phyloP scores from a whole-genome alignment of 2,113 vertebrate species.

The Meles meles region DNA sequence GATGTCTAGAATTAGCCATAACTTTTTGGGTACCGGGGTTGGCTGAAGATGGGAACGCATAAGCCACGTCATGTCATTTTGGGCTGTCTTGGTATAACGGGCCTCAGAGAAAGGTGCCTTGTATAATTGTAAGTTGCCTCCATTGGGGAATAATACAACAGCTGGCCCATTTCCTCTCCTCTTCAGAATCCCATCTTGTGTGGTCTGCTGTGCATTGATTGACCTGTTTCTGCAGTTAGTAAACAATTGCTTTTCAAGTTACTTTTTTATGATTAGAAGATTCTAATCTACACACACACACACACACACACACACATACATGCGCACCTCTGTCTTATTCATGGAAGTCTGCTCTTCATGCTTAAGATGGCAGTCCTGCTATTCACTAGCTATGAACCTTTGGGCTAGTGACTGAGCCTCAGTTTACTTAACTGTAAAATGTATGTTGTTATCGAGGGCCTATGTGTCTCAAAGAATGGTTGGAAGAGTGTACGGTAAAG shows the following conservation, averaged over 20 bases:
- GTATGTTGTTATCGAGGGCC: fast-evolving
- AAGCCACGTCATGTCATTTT: conserved; percentile 34
- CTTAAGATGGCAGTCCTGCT: background rate
- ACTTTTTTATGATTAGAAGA: background rate
- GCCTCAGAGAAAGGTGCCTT: conserved; percentile 46
- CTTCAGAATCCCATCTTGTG: conserved; percentile 47
- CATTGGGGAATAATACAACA: conserved; percentile 31
- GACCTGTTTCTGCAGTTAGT: conserved; percentile 55
- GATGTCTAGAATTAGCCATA: conserved; percentile 33
- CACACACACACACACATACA: background rate
- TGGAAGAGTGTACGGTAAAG: background rate
- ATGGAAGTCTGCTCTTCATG: background rate
- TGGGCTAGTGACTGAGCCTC: background rate
- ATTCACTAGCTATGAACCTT: background rate
- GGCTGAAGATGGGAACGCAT: background rate
- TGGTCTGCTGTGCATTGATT: conserved; percentile 31
- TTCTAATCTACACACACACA: background rate
- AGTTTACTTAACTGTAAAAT: background rate
- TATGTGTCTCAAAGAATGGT: background rate
- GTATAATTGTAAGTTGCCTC: conserved; percentile 57
- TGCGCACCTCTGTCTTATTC: background rate
- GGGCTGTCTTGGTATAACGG: conserved; percentile 32
- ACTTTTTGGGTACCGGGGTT: background rate
- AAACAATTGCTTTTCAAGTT: conserved; percentile 33
- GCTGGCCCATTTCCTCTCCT: conserved; percentile 44